Evolutionary conservation across 1,140 invertebrate species (phyloP), one percentile per base, ranked within the genome.

Genomic region (Melanaphis sacchari): DNA sequence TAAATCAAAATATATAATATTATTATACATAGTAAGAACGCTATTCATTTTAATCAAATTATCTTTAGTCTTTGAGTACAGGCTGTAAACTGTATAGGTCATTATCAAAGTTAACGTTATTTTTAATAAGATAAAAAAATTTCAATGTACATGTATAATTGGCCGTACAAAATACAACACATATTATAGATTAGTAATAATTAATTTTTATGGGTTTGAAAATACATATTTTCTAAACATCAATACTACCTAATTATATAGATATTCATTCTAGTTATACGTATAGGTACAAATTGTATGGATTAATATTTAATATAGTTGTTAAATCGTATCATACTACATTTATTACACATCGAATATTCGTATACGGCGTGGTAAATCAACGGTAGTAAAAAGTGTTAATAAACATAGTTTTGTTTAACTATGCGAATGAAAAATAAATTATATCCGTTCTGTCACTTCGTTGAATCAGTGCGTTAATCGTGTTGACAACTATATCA

Each of bases 1-100:
- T n/a, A 18, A 76, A 76, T n/a, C 31, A 76, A 76, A 76, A n/a
- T 76, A 76, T 76, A 76, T 76, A n/a, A 76, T 76, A n/a, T 76
- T 76, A n/a, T 76, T n/a, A n/a, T 6, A n/a, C 18, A 31, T 31
- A n/a, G 18, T n/a, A 76, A 0, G 31, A n/a, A 36, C 31, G n/a
- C 18, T n/a, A 18, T n/a, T 76, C 31, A 36, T 76, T 76, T n/a
- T n/a, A 76, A 76, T 76, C 31, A 6, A 76, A 76, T 76, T 76
- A n/a, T 36, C 11, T 66, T 66, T 76, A 76, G 31, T 76, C 31
- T 76, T 76, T 15, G 15, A 76, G 31, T 76, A n/a, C n/a, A n/a
- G 15, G n/a, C 18, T 18, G 0, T 4, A 76, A 4, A 31, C 1
- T 76, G n/a, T 18, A 59, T 31, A n/a, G 18, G 59, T 76, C 59